These are phyloP conservation scores for Trissolcus japonicus DNA, from an alignment of 2,888 invertebrate species.

Conservation along the genomic window DNA sequence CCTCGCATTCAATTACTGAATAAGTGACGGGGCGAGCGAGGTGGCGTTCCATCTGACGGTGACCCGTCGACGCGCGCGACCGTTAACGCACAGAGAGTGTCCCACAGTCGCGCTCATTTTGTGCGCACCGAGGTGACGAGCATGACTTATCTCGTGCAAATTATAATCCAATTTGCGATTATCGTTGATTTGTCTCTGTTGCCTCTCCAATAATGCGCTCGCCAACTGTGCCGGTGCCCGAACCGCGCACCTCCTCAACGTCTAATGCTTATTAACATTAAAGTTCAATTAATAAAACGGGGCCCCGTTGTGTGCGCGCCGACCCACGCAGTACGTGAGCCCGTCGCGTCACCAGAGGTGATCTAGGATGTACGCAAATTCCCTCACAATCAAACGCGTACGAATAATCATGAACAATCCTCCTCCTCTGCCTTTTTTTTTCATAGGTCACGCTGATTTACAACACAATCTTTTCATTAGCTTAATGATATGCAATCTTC, in stretches of 20 bases:
- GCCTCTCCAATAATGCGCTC: constrained; percentile 29
- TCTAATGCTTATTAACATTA: constrained; percentile 47
- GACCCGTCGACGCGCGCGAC: constrained; percentile 44
- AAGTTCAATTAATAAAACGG: constrained; percentile 44
- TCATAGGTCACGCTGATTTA: too few relatives aligned
- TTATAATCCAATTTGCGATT: constrained; percentile 76
- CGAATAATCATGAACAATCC: too few relatives aligned
- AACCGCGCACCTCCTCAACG: constrained; percentile 2
- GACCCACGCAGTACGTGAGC: constrained; percentile 49
- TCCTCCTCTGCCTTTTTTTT: too few relatives aligned
- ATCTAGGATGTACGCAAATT: constrained; percentile 9
- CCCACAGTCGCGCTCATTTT: constrained; percentile 61
- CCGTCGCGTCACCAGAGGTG: background rate
- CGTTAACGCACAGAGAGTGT: constrained; percentile 36
- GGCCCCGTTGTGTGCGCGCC: constrained; percentile 9
- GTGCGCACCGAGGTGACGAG: constrained; percentile 71
- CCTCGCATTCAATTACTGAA: constrained; percentile 74
- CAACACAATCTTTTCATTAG: too few relatives aligned
- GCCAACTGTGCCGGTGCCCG: constrained; percentile 1
- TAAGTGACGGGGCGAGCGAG: constrained; percentile 67
- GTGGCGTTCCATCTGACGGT: constrained; percentile 35
- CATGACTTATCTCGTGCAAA: constrained; percentile 74
- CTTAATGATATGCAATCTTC: too few relatives aligned
- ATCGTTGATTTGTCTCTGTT: constrained; percentile 65
- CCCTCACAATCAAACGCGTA: constrained; percentile 3